Conservation (phyloP, 1,140 invertebrate species). For the Drosophila kurseongensis region DNA sequence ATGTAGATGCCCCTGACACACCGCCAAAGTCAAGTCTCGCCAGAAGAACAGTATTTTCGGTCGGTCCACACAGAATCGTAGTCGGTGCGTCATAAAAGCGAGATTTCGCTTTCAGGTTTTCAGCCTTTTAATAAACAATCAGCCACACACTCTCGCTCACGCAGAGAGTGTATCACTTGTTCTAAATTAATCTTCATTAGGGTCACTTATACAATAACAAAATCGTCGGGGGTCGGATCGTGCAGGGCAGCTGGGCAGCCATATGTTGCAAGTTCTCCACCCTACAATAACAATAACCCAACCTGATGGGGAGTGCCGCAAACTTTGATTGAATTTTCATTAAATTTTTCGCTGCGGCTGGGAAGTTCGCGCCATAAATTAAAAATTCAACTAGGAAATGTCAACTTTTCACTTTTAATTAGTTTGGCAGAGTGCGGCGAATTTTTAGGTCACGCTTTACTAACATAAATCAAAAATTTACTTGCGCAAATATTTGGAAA, state of each 20-base stretch:
- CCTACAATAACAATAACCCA: background rate
- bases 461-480: slow-evolving; percentile 74
- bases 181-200: slow-evolving; percentile 81
- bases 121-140: slow-evolving; percentile 37
- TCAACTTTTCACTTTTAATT: slow-evolving; percentile 83
- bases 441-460: slow-evolving; percentile 72
- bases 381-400: slow-evolving; percentile 71
- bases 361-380: slow-evolving; percentile 69
- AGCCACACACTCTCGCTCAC: slow-evolving; percentile 5
- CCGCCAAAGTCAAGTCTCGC: too few species aligned
- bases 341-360: slow-evolving; percentile 69
- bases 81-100: slow-evolving; percentile 36
- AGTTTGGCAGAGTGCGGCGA: slow-evolving; percentile 55
- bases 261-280: slow-evolving; percentile 53
- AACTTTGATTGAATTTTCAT: slow-evolving; percentile 82
- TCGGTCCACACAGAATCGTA: background rate
- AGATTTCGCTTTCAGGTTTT: slow-evolving; percentile 20
- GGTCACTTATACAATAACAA: slow-evolving; percentile 58
- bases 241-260: slow-evolving; percentile 13
- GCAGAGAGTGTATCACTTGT: slow-evolving; percentile 48
- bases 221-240: slow-evolving; percentile 26
- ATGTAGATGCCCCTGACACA: too few species aligned
- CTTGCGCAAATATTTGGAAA: slow-evolving; percentile 69
- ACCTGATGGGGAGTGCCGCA: slow-evolving; percentile 20
- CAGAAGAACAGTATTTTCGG: background rate